Conservation (phyloP, 1,140 invertebrate genomes). For the Drosophila repletoides region DNA sequence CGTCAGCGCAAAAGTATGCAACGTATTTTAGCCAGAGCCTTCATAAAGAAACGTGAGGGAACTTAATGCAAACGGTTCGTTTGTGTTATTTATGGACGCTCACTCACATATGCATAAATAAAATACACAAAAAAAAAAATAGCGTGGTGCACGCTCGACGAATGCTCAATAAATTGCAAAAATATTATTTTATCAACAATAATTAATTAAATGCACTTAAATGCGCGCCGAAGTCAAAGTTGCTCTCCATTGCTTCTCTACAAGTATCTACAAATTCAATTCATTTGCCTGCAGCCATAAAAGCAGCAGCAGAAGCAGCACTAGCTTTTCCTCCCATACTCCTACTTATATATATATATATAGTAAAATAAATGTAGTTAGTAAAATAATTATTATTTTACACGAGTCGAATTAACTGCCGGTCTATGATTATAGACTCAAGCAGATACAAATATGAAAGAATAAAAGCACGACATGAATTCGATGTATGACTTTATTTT, state of each 20-base stretch:
- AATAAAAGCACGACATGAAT: too few species aligned
- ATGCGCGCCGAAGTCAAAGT: conserved; percentile 68
- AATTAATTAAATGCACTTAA: conserved; percentile 81
- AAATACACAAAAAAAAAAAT: conserved; percentile 26
- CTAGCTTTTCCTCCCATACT: not conserved
- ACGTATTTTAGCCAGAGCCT: conserved; percentile 15
- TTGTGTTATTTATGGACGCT: conserved; percentile 67
- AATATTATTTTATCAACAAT: conserved; percentile 81
- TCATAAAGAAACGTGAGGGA: too few species aligned
- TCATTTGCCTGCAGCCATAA: conserved; percentile 42
- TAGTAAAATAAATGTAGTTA: too few species aligned
- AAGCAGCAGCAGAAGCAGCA: not conserved
- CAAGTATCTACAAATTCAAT: conserved; percentile 42
- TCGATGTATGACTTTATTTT: too few species aligned
- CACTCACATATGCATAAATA: conserved; percentile 77
- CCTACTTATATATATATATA: not conserved
- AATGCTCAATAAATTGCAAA: conserved; percentile 77
- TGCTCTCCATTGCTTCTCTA: conserved; percentile 15
- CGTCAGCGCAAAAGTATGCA: conserved; percentile 59
- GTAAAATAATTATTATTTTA: too few species aligned
- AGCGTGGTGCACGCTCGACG: conserved; percentile 26
- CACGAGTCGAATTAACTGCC: too few species aligned
- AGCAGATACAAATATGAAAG: too few species aligned
- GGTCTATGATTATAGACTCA: too few species aligned
- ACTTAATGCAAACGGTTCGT: conserved; percentile 13